A percentile compares a stretch with the other conserved stretches of the same genome.
These are phyloP conservation scores for Proteles cristata DNA, from an alignment of 2,113 vertebrate species.

Conservation along the genomic window DNA sequence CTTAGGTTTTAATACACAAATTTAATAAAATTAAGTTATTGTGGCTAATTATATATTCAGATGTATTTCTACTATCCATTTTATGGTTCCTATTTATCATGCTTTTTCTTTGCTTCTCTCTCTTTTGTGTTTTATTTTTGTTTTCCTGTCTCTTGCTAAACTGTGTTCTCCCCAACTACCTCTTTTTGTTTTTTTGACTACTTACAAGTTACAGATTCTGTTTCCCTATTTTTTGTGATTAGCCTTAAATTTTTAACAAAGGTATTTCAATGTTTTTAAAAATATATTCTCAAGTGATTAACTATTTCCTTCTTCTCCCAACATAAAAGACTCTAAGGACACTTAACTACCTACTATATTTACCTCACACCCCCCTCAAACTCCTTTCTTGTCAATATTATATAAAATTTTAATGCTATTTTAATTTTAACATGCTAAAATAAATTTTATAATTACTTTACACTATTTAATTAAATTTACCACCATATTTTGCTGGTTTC, in stretches of 20 bases:
- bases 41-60: not conserved
- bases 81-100: not conserved
- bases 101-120: not conserved
- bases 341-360: not conserved
- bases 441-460: not conserved
- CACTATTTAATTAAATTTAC: not conserved
- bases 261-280: not conserved
- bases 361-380: not conserved
- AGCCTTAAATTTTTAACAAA: not conserved
- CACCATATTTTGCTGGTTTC: not conserved
- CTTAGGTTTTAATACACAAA: not conserved
- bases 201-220: not conserved
- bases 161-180: not conserved
- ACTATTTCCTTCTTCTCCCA: not conserved
- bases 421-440: not conserved
- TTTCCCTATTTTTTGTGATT: not conserved
- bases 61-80: not conserved
- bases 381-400: not conserved
- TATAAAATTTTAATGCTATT: not conserved
- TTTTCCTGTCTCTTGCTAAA: not conserved
- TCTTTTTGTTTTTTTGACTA: not conserved
- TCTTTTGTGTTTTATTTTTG: not conserved
- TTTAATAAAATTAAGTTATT: not conserved
- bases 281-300: not conserved
- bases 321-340: not conserved